These are phyloP conservation scores for Melanerpes formicivorus DNA, from an alignment of 2,113 vertebrate genomes.

Conservation along the genomic window DNA sequence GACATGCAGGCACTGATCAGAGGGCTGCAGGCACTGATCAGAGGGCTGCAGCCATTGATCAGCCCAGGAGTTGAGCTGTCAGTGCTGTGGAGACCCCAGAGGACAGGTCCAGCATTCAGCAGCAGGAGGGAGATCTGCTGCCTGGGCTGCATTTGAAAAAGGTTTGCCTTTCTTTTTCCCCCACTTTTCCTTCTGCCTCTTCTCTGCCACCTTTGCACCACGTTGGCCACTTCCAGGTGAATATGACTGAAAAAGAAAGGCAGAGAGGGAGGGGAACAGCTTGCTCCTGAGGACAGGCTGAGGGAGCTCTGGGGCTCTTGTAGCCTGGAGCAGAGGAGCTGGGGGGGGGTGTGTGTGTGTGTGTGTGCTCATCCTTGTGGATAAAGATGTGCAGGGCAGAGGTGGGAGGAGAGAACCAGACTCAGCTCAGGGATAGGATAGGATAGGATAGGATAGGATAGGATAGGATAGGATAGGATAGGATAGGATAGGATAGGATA, in stretches of 20 bases:
- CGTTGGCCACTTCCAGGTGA: background rate
- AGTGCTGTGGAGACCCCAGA: background rate
- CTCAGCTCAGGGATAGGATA: no score
- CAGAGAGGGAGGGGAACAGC: background rate
- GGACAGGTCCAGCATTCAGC: accelerated
- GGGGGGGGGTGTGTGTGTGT: no score
- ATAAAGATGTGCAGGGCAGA: no score
- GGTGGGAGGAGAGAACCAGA: no score
- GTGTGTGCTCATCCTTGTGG: no score
- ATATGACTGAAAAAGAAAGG: background rate
- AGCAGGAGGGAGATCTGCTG: background rate
- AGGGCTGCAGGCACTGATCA: background rate
- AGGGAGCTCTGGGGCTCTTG: no score
- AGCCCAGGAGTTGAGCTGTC: background rate
- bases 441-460: no score
- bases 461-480: no score
- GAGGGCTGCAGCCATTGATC: background rate
- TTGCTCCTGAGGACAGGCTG: no score
- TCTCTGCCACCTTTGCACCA: background rate
- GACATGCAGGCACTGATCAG: background rate
- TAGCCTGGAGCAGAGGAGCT: no score
- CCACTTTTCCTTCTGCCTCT: background rate
- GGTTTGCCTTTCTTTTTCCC: background rate
- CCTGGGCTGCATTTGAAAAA: background rate
- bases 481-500: no score